Conservation (phyloP, 2,797 vertebrate genomes). For the Pipistrellus pygmaeus region DNA sequence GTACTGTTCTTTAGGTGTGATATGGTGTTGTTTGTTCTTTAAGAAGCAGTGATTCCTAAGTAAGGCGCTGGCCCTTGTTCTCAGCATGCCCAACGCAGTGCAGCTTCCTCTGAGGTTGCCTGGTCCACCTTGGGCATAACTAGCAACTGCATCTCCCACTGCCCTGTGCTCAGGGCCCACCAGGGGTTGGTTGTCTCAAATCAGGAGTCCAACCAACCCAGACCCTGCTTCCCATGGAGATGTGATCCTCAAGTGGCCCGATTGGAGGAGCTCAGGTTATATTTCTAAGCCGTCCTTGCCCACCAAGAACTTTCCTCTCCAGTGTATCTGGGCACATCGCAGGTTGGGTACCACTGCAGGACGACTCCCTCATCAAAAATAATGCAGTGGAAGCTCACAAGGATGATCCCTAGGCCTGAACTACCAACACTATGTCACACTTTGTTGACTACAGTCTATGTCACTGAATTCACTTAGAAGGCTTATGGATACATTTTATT, state of each 20-base stretch:
- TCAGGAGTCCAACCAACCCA: background rate
- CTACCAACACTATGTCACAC: background rate
- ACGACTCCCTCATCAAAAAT: background rate
- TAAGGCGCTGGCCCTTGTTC: fast-evolving
- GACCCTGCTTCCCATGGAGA: background rate
- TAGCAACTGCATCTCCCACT: background rate
- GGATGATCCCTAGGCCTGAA: background rate
- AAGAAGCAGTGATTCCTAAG: background rate
- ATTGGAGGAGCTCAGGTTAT: background rate
- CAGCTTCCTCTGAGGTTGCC: background rate
- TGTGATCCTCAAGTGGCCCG: background rate
- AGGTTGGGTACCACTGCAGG: background rate
- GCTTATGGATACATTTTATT: background rate
- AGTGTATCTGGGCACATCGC: background rate
- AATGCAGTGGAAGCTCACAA: background rate
- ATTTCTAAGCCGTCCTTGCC: background rate
- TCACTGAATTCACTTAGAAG: background rate
- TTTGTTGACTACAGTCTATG: background rate
- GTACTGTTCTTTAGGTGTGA: background rate
- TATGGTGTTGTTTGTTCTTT: background rate
- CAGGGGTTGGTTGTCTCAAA: background rate
- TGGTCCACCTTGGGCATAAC: background rate
- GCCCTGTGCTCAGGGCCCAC: background rate
- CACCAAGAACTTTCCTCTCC: background rate
- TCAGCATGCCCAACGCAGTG: background rate